Evolutionary conservation across 1,140 invertebrate species (phyloP), one percentile per base, ranked within the genome.

Genomic region (Aporrectodea caliginosa): DNA sequence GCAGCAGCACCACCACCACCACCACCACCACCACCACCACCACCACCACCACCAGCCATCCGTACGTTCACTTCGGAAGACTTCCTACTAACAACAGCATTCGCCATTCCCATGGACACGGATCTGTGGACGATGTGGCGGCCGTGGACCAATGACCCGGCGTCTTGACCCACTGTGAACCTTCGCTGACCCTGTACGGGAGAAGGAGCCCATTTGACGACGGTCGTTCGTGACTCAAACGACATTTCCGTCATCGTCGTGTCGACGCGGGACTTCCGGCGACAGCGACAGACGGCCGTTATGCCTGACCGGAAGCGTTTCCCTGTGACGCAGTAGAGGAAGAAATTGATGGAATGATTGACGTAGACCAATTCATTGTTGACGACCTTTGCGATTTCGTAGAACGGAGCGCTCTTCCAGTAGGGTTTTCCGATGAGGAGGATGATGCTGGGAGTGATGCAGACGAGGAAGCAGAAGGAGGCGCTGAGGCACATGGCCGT

Each of bases 261-360:
- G 43, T 58, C 43, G 22, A 58, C 6, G 6, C 6, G 22, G 6
- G 43, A 58, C 6, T 22, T 6, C 6, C 43, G 43, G 6, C 43
- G 43, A 58, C 43, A 58, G 6, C 43, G 43, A 58, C 6, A 58
- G 6, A 68, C 43, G 43, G 43, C 35, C 34, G 77, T 68, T 33
- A 83, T 77, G 43, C 80, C 81, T 6, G 68, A 69, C 69, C 83
- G 31, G 77, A 83, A 83, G 22, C 72, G 72, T 58, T 69, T 75
- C 27, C 83, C 81, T n/a, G 79, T 79, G 27, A 83, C 35, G 35
- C 80, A 82, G 69, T 83, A 83, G 16, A 83, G 35, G 69, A 83
- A 82, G 78, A 83, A 82, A 32, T 83, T 82, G 58, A 78, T 77
- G 29, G 83, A 82, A 79, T 83, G 82, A 69, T 83, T 83, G 35